Conservation (phyloP, 2,888 invertebrate species). For the Argynnis bischoffii region DNA sequence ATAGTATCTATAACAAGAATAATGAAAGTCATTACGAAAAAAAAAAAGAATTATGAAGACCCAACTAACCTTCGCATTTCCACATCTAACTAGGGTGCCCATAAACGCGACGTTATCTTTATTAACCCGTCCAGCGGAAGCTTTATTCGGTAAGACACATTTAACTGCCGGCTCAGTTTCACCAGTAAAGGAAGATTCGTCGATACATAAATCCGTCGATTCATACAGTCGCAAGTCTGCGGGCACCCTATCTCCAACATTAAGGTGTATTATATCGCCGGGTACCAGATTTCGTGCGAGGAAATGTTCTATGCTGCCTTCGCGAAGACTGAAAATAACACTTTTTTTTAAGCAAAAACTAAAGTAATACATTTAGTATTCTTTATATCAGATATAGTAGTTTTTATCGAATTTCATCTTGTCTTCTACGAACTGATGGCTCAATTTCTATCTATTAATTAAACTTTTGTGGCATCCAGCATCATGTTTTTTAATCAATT, state of each 20-base stretch:
- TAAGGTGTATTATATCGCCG: constrained; percentile 96
- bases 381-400: too few relatives aligned
- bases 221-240: constrained; percentile 98
- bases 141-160: constrained; percentile 84
- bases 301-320: constrained; percentile 93
- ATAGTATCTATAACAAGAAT: too few relatives aligned
- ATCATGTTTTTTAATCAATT: too few relatives aligned
- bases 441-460: too few relatives aligned
- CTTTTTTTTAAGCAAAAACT: too few relatives aligned
- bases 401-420: too few relatives aligned
- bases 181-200: constrained; percentile 99
- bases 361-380: too few relatives aligned
- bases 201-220: constrained; percentile 94
- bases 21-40: too few relatives aligned
- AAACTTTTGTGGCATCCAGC: too few relatives aligned
- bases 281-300: constrained; percentile 97
- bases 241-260: constrained; percentile 97
- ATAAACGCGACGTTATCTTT: constrained; percentile 97
- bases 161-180: constrained; percentile 97
- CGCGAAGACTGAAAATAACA: constrained; percentile 86
- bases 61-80: constrained; percentile 91
- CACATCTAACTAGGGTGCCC: constrained; percentile 98
- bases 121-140: constrained; percentile 85
- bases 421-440: too few relatives aligned
- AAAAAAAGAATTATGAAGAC: too few relatives aligned